phyloP scores from a whole-genome alignment of 2,888 invertebrate species.

The Timandra comae region DNA sequence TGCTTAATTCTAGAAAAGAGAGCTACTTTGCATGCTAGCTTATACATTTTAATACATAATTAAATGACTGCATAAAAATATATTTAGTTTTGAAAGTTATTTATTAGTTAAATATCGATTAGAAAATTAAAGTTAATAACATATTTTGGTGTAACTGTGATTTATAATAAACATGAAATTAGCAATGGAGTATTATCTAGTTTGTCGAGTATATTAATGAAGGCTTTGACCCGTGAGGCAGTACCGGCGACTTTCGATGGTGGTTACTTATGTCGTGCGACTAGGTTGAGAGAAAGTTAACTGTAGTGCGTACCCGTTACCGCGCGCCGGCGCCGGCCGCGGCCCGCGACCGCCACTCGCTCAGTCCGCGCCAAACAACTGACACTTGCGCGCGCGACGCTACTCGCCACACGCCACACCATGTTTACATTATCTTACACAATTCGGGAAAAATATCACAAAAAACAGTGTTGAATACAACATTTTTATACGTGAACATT shows the following conservation, averaged over 20 bases:
- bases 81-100: no score
- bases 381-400: conserved; percentile 17
- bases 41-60: no score
- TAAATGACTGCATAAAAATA: no score
- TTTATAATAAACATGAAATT: conserved; percentile 1
- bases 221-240: conserved; percentile 63
- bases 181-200: conserved; percentile 5
- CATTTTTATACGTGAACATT: conserved; percentile 25
- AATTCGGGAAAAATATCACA: conserved; percentile 47
- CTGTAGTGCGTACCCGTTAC: conserved; percentile 73
- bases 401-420: conserved; percentile 25
- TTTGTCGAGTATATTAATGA: conserved; percentile 42
- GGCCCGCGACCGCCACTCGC: conserved; percentile 26
- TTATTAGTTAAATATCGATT: no score
- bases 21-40: no score
- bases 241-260: conserved; percentile 67
- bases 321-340: conserved; percentile 26
- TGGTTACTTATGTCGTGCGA: conserved; percentile 55
- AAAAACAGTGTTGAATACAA: conserved; percentile 58
- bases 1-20: not conserved
- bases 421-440: conserved; percentile 45
- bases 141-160: no score
- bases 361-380: conserved; percentile 11
- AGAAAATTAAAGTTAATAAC: no score
- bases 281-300: conserved; percentile 72